phyloP scores from a whole-genome alignment of 2,888 invertebrate species.

The Patella pellucida region DNA sequence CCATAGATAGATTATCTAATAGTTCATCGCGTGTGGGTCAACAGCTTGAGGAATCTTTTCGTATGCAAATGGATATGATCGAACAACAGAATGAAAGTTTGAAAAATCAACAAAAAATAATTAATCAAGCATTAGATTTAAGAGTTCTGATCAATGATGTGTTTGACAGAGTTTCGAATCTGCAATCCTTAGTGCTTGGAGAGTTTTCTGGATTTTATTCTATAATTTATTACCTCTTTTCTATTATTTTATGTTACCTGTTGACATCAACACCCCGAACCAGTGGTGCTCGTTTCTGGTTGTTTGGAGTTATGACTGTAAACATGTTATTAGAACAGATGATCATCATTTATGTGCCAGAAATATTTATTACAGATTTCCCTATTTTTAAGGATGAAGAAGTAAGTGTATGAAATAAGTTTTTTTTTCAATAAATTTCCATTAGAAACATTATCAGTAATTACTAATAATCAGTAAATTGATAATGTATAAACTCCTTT shows the following conservation, averaged over 20 bases:
- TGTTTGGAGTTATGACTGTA: constrained; percentile 74
- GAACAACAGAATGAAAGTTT: constrained; percentile 70
- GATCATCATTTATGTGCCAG: constrained; percentile 34
- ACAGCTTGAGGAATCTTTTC: constrained; percentile 72
- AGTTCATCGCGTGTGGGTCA: constrained; percentile 72
- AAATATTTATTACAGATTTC: constrained; percentile 15
- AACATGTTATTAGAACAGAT: constrained; percentile 73
- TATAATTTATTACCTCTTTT: constrained; percentile 75
- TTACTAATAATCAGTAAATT: not conserved
- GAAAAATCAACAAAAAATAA: constrained; percentile 66
- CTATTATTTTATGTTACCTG: constrained; percentile 74
- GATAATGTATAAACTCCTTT: too few relatives aligned
- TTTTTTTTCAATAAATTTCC: too few relatives aligned
- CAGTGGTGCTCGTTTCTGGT: constrained; percentile 74
- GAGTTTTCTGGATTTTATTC: constrained; percentile 79
- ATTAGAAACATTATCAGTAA: too few relatives aligned
- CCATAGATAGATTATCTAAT: constrained; percentile 74
- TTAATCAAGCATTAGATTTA: constrained; percentile 64
- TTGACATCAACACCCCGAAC: constrained; percentile 76
- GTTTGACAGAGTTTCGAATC: constrained; percentile 74
- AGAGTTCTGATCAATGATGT: constrained; percentile 75
- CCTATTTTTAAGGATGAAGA: constrained; percentile 22
- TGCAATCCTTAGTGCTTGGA: constrained; percentile 77
- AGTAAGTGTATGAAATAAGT: constrained; percentile 19
- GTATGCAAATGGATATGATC: constrained; percentile 73